Conservation (phyloP, 1,140 invertebrate species). For the Polypedilum pembai region DNA sequence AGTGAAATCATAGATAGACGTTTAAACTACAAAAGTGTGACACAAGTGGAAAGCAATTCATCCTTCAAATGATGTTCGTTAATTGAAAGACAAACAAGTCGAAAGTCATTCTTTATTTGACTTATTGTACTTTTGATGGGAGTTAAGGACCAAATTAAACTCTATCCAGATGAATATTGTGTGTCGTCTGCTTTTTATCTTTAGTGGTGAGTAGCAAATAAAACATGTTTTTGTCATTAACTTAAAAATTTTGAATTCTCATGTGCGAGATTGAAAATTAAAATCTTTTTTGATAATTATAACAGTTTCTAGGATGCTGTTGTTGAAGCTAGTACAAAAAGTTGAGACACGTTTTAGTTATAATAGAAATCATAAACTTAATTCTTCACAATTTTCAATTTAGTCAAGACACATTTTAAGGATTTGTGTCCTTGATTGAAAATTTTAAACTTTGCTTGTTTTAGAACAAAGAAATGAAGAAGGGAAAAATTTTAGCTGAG, state of each 20-base stretch:
- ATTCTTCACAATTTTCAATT: background rate
- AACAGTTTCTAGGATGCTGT: background rate
- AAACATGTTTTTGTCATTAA: background rate
- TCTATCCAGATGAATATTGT: constrained; percentile 26
- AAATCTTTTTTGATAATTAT: background rate
- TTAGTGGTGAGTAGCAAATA: constrained; percentile 22
- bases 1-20: background rate
- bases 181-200: constrained; percentile 25
- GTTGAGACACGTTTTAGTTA: background rate
- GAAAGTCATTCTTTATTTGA: background rate
- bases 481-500: too few species aligned
- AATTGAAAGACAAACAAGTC: background rate
- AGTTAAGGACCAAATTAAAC: constrained; percentile 25
- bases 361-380: background rate
- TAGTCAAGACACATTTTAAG: background rate
- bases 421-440: too few species aligned
- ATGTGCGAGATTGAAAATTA: background rate
- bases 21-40: too few species aligned
- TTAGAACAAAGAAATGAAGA: too few species aligned
- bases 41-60: background rate
- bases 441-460: too few species aligned
- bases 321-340: background rate
- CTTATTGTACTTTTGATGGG: constrained; percentile 14
- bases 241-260: background rate
- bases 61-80: background rate